These are phyloP conservation scores for Psix sp. DNA, from an alignment of 1,140 invertebrate genomes.

Conservation along the genomic window DNA sequence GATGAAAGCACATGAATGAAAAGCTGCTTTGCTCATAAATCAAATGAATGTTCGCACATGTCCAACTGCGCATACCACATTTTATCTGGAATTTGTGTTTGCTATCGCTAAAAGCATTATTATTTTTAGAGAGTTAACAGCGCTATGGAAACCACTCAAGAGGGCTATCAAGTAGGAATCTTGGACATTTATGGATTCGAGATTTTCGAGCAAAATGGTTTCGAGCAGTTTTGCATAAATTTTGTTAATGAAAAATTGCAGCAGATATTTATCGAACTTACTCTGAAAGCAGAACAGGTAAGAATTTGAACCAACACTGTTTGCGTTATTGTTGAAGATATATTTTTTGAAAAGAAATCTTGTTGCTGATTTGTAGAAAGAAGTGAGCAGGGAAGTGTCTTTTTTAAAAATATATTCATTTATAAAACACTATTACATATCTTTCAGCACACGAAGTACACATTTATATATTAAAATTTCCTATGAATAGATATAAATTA, in stretches of 20 bases:
- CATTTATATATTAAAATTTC: slow-evolving; percentile 35
- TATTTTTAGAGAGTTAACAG: slow-evolving; percentile 79
- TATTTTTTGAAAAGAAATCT: too few relatives aligned
- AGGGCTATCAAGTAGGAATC: slow-evolving; percentile 77
- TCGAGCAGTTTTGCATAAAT: slow-evolving; percentile 96
- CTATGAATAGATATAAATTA: slow-evolving; percentile 18
- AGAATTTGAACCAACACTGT: slow-evolving; percentile 48
- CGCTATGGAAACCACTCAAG: slow-evolving; percentile 80
- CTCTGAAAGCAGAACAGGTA: slow-evolving; percentile 85
- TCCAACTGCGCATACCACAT: too few relatives aligned
- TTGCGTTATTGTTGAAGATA: too few relatives aligned
- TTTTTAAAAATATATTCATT: slow-evolving; percentile 47
- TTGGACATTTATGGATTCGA: slow-evolving; percentile 88
- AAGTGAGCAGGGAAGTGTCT: slow-evolving; percentile 11
- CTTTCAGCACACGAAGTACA: slow-evolving; percentile 33
- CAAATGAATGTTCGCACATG: not conserved
- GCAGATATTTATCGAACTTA: slow-evolving; percentile 87
- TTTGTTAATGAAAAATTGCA: slow-evolving; percentile 93
- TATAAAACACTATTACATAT: slow-evolving; percentile 32
- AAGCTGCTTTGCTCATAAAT: not conserved
- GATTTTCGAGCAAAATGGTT: slow-evolving; percentile 86
- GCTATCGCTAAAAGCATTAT: not conserved
- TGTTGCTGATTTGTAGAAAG: too few relatives aligned
- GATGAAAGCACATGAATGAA: not conserved
- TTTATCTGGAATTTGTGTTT: slow-evolving; percentile 4